These are phyloP conservation scores for Eumerus sabulonum DNA, from an alignment of 2,888 invertebrate species.

Conservation along the genomic window DNA sequence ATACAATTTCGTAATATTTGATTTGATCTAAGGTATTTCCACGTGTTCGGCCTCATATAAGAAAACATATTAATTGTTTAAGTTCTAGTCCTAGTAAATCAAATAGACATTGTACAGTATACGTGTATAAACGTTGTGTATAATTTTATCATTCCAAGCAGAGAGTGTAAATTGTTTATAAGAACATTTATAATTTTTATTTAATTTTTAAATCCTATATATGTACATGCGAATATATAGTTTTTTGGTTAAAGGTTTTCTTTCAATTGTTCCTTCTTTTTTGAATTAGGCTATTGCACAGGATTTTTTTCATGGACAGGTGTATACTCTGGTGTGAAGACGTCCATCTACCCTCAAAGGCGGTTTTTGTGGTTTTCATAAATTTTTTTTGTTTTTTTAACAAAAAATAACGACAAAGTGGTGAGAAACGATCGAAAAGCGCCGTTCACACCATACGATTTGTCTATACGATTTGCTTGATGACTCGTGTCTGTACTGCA, in stretches of 20 bases:
- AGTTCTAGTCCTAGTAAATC: constrained; percentile 54
- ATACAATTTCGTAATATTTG: not conserved
- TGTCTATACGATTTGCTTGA: too few species aligned
- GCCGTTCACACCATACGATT: too few species aligned
- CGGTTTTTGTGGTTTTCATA: not conserved
- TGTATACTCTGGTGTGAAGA: constrained; percentile 1
- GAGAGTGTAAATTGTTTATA: constrained; percentile 60
- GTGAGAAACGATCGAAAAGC: too few species aligned
- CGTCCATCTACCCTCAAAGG: too few species aligned
- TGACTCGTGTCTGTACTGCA: too few species aligned
- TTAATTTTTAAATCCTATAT: not conserved
- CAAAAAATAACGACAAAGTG: too few species aligned
- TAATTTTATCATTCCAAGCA: constrained; percentile 62
- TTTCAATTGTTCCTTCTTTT: not conserved
- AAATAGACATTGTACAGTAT: constrained; percentile 65
- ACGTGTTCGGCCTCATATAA: constrained; percentile 23
- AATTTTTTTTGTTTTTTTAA: constrained; percentile 3
- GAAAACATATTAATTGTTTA: constrained; percentile 49
- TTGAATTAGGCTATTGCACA: constrained; percentile 22
- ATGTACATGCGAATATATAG: too few species aligned
- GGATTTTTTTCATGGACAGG: constrained; percentile 26
- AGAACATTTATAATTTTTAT: constrained; percentile 17
- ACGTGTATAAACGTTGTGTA: constrained; percentile 66
- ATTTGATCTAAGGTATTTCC: not conserved
- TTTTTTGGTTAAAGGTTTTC: too few species aligned